Percentiles rank a stretch among this genome's conserved stretches.
Evolutionary conservation across 1,140 invertebrate species (phyloP).

Genomic region (Pseudomyrmex flavicornis): DNA sequence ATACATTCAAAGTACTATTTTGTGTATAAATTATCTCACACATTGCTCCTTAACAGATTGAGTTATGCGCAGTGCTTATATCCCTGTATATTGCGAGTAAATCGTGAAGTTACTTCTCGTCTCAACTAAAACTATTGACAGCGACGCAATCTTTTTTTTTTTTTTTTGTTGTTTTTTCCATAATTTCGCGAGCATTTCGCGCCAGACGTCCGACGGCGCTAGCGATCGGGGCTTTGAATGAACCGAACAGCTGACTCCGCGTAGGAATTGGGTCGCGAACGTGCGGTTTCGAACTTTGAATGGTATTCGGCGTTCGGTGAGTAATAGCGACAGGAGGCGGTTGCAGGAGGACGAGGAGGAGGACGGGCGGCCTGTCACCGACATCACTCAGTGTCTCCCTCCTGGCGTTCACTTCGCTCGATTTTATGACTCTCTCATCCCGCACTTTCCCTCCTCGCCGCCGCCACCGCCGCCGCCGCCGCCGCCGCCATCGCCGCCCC

Average conservation of each 20-base stretch:
- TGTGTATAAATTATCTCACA: not conserved
- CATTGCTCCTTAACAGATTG: not conserved
- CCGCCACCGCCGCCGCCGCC: conserved; percentile 10
- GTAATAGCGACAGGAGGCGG: conserved; percentile 78
- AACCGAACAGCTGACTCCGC: conserved; percentile 78
- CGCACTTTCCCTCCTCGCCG: conserved; percentile 56
- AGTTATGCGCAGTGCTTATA: no score
- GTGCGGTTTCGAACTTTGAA: conserved; percentile 80
- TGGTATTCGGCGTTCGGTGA: conserved; percentile 79
- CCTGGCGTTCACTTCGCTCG: conserved; percentile 77
- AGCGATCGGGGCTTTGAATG: conserved; percentile 72
- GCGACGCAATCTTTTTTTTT: not conserved
- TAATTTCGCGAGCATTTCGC: conserved; percentile 54
- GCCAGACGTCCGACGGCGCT: conserved; percentile 60
- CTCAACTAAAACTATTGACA: not conserved
- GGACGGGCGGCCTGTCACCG: conserved; percentile 76
- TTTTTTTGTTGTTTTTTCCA: conserved; percentile 11
- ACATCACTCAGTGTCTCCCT: conserved; percentile 79
- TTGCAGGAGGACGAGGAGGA: conserved; percentile 67
- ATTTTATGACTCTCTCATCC: conserved; percentile 80
- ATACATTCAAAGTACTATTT: not conserved
- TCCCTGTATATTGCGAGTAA: not conserved
- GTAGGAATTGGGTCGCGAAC: conserved; percentile 81
- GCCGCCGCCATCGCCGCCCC: conserved; percentile 6
- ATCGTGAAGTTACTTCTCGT: no score